Evolutionary conservation across 1,140 invertebrate species (phyloP).

Genomic region (Zeugodacus cucurbitae): DNA sequence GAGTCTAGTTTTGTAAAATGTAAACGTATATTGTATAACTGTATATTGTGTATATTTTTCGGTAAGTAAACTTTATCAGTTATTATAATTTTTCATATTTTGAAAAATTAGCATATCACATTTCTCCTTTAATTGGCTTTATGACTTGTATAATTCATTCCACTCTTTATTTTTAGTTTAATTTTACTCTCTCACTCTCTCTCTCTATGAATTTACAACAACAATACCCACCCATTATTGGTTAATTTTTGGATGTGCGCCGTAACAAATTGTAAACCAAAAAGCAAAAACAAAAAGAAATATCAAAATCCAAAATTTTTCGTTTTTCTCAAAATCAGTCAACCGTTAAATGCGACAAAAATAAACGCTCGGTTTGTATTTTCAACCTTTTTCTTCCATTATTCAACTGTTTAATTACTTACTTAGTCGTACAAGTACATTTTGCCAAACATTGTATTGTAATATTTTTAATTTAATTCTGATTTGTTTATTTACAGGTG

Average conservation of each 20-base stretch:
- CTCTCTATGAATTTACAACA: neutral
- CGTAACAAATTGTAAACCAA: neutral
- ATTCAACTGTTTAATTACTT: constrained; percentile 6
- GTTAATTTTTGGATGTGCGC: constrained; percentile 7
- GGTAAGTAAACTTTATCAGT: constrained; percentile 40
- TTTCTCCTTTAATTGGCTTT: constrained; percentile 19
- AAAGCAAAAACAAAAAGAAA: neutral
- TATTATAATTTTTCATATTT: constrained; percentile 38
- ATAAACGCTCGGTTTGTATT: constrained; percentile 30
- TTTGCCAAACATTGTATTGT: constrained; percentile 34
- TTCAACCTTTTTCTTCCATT: neutral
- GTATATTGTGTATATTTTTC: constrained; percentile 40
- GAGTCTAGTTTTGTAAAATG: constrained; percentile 34
- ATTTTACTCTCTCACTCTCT: neutral
- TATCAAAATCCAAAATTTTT: neutral
- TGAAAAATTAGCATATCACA: neutral
- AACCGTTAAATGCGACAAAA: constrained; percentile 3
- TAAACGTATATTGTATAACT: constrained; percentile 14
- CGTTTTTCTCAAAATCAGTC: constrained; percentile 21
- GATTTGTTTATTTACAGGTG: constrained; percentile 38
- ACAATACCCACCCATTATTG: constrained; percentile 16
- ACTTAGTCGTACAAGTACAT: constrained; percentile 32
- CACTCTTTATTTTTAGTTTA: neutral
- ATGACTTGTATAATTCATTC: neutral
- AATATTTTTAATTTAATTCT: constrained; percentile 39